phyloP scores from a whole-genome alignment of 2,113 vertebrate species.

The Halichoeres trimaculatus region DNA sequence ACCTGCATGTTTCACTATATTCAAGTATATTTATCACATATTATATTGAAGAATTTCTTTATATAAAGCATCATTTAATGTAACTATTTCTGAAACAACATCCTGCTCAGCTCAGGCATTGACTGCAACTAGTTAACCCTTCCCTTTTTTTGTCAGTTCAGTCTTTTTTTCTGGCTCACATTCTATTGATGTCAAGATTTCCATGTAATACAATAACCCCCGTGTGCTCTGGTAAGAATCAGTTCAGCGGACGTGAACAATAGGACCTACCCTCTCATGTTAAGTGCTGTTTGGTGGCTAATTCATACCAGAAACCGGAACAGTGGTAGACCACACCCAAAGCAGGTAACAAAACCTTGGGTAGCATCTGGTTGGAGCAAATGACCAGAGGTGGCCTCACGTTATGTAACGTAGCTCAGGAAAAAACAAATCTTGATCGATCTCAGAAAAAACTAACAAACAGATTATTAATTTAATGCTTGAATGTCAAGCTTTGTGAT shows the following conservation, averaged over 20 bases:
- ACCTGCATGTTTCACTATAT: no score
- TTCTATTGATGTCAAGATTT: slow-evolving; percentile 10
- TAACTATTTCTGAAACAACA: neutral
- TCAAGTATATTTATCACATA: no score
- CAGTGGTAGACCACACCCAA: slow-evolving; percentile 10
- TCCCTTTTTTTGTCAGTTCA: slow-evolving; percentile 9
- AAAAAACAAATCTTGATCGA: neutral
- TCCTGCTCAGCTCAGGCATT: neutral
- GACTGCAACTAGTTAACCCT: neutral
- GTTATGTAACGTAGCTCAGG: neutral
- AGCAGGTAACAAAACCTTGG: neutral
- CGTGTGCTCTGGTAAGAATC: neutral
- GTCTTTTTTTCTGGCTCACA: slow-evolving; percentile 5
- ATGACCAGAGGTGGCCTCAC: neutral
- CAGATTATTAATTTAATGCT: neutral
- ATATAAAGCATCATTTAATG: neutral
- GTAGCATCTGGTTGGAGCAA: neutral
- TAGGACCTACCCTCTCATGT: neutral
- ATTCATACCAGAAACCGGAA: neutral
- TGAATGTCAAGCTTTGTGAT: no score
- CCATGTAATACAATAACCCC: slow-evolving; percentile 41
- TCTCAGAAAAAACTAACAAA: neutral
- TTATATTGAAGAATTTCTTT: no score
- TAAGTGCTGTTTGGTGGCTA: neutral
- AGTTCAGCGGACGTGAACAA: neutral